Conservation (phyloP, 2,113 vertebrate genomes). For the Heteronetta atricapilla region DNA sequence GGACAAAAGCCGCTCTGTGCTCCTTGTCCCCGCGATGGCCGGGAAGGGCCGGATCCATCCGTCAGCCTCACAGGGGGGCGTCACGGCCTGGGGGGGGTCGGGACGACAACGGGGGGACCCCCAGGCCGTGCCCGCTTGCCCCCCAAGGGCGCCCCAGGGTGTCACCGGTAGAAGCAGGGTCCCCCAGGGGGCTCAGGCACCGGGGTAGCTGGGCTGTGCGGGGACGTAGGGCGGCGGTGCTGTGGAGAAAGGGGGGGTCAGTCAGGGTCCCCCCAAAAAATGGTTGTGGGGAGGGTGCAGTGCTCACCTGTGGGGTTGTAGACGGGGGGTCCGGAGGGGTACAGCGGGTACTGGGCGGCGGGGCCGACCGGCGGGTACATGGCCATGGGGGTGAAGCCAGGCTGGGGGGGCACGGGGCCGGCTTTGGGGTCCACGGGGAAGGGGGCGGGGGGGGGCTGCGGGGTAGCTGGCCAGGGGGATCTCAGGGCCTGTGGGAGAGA, state of each 20-base stretch:
- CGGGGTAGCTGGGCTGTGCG: conserved; percentile 6
- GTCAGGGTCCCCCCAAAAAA: neutral
- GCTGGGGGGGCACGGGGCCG: neutral
- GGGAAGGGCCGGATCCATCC: neutral
- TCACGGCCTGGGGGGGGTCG: neutral
- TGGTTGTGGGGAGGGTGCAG: rapidly evolving
- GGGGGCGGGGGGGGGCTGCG: neutral
- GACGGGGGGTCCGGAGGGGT: neutral
- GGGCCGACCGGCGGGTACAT: neutral
- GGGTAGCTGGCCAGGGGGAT: conserved; percentile 1
- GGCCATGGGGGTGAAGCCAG: conserved; percentile 16
- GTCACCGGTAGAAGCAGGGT: neutral
- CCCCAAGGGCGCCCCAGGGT: neutral
- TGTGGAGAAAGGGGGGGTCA: neutral
- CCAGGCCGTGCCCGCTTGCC: neutral
- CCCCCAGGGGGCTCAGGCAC: neutral
- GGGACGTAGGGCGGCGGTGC: conserved; percentile 28
- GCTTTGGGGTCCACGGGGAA: neutral
- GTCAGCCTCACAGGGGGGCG: neutral
- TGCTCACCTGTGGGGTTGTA: conserved; percentile 56
- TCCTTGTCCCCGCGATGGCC: neutral
- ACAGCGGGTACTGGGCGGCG: neutral
- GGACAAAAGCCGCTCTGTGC: conserved; percentile 36
- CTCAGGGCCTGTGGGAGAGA: neutral
- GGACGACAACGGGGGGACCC: neutral